Conservation (phyloP, 1,140 invertebrate genomes). For the Drosophila quadrilineata region DNA sequence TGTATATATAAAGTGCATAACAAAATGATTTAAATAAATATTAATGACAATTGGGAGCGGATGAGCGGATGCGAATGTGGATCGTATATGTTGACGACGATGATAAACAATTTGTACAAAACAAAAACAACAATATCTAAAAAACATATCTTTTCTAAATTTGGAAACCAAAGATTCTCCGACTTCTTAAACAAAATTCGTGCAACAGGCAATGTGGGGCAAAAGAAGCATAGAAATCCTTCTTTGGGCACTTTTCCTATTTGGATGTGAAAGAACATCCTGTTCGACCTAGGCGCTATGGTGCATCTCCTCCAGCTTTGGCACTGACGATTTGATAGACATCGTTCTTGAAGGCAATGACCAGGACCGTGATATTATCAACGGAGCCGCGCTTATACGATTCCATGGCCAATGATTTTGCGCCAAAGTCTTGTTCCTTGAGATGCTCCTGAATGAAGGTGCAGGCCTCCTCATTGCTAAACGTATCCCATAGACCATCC, state of each 20-base stretch:
- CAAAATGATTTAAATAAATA: conserved; percentile 75
- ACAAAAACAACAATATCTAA: conserved; percentile 42
- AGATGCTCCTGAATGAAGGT: conserved; percentile 91
- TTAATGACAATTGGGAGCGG: conserved; percentile 14
- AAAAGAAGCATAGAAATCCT: conserved; percentile 30
- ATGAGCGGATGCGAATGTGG: neutral
- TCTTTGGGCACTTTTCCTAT: conserved; percentile 55
- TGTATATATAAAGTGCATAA: conserved; percentile 37
- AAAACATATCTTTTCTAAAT: conserved; percentile 27
- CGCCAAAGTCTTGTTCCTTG: conserved; percentile 92
- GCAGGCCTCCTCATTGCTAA: conserved; percentile 96
- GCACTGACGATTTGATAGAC: conserved; percentile 61
- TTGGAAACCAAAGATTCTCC: conserved; percentile 25
- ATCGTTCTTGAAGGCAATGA: conserved; percentile 91
- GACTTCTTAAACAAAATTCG: conserved; percentile 7
- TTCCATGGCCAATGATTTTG: conserved; percentile 93
- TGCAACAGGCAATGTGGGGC: conserved; percentile 25
- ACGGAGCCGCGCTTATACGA: conserved; percentile 95
- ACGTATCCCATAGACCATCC: conserved; percentile 98
- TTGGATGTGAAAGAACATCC: neutral
- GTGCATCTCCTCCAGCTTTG: neutral
- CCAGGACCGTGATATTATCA: conserved; percentile 97
- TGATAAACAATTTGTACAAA: conserved; percentile 42
- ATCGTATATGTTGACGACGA: conserved; percentile 12
- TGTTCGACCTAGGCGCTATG: conserved; percentile 33